Percentiles rank a stretch among this genome's conserved stretches.
Evolutionary conservation across 2,113 vertebrate genomes (phyloP).

Genomic region (Haemorhous mexicanus): DNA sequence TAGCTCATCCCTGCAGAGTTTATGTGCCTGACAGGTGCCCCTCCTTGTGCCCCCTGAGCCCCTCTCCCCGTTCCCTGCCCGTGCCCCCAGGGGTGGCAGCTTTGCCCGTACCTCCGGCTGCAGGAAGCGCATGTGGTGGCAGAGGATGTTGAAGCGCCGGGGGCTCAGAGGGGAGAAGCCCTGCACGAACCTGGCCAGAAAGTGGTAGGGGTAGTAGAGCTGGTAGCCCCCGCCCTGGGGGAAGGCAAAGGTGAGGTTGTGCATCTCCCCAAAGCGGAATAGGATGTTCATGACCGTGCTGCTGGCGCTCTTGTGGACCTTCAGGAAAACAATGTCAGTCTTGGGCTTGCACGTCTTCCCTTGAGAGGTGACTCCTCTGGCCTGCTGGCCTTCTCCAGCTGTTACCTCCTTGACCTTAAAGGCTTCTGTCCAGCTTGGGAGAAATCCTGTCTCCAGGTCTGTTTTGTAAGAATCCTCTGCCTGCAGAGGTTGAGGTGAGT

Average conservation of each 20-base stretch:
- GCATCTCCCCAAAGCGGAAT: slow-evolving; percentile 81
- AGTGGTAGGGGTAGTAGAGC: slow-evolving; percentile 76
- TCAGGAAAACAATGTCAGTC: slow-evolving; percentile 81
- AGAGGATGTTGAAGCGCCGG: slow-evolving; percentile 79
- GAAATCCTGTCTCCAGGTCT: neutral
- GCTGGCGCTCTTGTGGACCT: slow-evolving; percentile 87
- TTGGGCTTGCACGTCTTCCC: slow-evolving; percentile 61
- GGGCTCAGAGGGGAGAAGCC: slow-evolving; percentile 44
- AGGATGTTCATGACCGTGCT: slow-evolving; percentile 85
- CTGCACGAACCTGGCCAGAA: slow-evolving; percentile 75
- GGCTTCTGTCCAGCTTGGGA: neutral
- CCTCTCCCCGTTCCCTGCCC: rapidly evolving
- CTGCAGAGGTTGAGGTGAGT: neutral
- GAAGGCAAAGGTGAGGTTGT: slow-evolving; percentile 82
- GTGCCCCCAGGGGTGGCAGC: rapidly evolving
- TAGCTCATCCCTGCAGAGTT: neutral
- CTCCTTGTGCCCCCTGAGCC: rapidly evolving
- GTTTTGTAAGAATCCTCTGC: neutral
- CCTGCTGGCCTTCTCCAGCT: neutral
- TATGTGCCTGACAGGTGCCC: rapidly evolving
- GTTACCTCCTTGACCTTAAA: neutral
- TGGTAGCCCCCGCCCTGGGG: slow-evolving; percentile 70
- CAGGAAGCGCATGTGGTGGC: slow-evolving; percentile 86
- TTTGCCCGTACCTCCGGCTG: slow-evolving; percentile 69
- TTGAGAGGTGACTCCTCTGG: neutral